These are phyloP conservation scores for Pseudopodoces humilis DNA, from an alignment of 2,113 vertebrate species.

Conservation along the genomic window DNA sequence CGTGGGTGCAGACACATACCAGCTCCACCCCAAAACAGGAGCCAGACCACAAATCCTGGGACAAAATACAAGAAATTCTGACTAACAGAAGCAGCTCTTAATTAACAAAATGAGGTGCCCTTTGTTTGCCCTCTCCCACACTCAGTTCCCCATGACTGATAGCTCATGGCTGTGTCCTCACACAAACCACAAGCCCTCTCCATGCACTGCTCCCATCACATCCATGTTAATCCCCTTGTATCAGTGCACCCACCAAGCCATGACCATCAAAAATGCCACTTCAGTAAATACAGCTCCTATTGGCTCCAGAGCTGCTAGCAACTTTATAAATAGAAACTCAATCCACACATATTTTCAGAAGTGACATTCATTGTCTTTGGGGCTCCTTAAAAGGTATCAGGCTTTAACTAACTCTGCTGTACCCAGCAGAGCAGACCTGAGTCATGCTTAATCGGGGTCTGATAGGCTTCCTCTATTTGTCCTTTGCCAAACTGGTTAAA, in stretches of 20 bases:
- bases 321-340: slow-evolving; percentile 77
- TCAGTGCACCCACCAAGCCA: neutral
- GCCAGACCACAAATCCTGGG: neutral
- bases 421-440: neutral
- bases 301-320: neutral
- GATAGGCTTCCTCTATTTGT: neutral
- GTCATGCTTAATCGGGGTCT: neutral
- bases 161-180: neutral
- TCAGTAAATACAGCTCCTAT: neutral
- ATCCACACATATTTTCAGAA: slow-evolving; percentile 72
- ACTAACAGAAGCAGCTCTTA: neutral
- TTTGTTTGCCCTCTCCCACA: neutral
- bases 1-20: neutral
- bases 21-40: neutral
- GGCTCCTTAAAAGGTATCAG: slow-evolving; percentile 75
- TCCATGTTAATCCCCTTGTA: neutral
- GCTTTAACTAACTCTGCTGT: neutral
- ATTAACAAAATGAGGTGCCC: neutral
- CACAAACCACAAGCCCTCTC: neutral
- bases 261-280: neutral
- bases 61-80: neutral
- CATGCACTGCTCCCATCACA: neutral
- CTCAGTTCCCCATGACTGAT: neutral
- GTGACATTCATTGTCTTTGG: slow-evolving; percentile 71
- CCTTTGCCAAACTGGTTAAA: neutral